Evolutionary conservation across 2,888 invertebrate genomes (phyloP), one percentile per base, ranked within the genome.

Genomic region (Germaria angustata): DNA sequence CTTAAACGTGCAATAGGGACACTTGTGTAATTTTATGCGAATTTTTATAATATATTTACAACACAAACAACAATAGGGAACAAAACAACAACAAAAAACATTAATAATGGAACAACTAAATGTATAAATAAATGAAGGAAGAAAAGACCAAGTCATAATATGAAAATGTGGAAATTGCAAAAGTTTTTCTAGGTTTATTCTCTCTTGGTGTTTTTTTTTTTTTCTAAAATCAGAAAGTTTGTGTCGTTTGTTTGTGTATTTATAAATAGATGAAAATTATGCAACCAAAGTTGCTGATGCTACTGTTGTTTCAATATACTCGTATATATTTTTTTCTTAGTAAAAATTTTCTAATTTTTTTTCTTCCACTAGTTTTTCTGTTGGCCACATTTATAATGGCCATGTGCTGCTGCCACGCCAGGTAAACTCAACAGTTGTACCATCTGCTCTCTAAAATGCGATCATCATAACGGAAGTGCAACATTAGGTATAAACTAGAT

Each of bases 381-480:
- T 78, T 75, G 69, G 57, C 68, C 69, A 68, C 73, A 78, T 78
- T 78, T 63, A 63, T 78, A 78, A 78, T 78, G 78, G 65, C 65
- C 78, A 36, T 57, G 59, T 78, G 75, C 78, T 80, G 82, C 61
- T 73, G 80, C 65, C 80, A 69, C 81, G 69, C 78, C 82, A 84
- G 84, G 85, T 84, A 84, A 68, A 84, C 82, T 76, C 80, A 71
- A 80, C 71, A 81, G 79, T 80, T 73, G 71, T 57, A 85, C 57
- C 84, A 84, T 78, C 84, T 84, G 84, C 84, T 77, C 49, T 39
- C 73, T 69, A 83, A 86, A 84, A 84, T 77, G 86, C 85, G 86
- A 86, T 85, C 87, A 87, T 84, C 87, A 84, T 77, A 84, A 78
- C 82, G 85, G 84, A 85, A 84, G 81, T 79, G 75, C 84, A 82